Base-by-base conservation (phyloP, 1,140 invertebrate species). In the Hycleus cichorii region DNA sequence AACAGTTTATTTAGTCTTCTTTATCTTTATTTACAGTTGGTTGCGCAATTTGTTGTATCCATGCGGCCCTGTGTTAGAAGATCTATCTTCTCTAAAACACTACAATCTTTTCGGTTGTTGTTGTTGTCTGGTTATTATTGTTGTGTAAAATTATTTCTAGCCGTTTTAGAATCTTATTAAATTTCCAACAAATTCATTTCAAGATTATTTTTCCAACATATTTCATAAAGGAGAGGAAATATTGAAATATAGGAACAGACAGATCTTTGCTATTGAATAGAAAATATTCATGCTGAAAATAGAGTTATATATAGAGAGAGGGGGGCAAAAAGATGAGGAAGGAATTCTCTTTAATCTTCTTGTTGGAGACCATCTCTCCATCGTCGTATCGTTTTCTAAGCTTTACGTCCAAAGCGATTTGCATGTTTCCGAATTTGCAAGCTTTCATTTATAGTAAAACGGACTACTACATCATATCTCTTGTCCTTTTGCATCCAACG, bases 211-310 rank as follows among this genome's bases (percentile, higher is more conserved):
- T 39, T 44, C 40, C 25, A 27, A 49, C 48, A 43, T 52, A 42
- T 52, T 42, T 43, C 4, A 42, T 42, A 43, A 25, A 18, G n/a
- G 40, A 43, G 12, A 25, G 32, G 11, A 43, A 26, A 39, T 49
- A 38, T 26, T 32, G 32, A 4, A 32, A 32, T 32, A 32, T 32
- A 32, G 32, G 4, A 32, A 32, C 24, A 51, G 42, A 54, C 43
- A 54, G 49, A 40, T 40, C 49, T 18, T 5, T 39, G 32, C 11
- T 53, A 63, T 59, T 59, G 61, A 63, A 49, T 43, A 53, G 53
- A 48, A 63, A 56, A 63, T 59, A 63, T 57, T 63, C 61, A 63
- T 63, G 61, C 61, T 63, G 61, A 59, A 63, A 63, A 63, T 59
- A 52, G 57, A 47, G 57, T 63, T 63, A 63, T 52, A 43, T 27